Conservation (phyloP, 2,113 vertebrate genomes). For the Bucco capensis region DNA sequence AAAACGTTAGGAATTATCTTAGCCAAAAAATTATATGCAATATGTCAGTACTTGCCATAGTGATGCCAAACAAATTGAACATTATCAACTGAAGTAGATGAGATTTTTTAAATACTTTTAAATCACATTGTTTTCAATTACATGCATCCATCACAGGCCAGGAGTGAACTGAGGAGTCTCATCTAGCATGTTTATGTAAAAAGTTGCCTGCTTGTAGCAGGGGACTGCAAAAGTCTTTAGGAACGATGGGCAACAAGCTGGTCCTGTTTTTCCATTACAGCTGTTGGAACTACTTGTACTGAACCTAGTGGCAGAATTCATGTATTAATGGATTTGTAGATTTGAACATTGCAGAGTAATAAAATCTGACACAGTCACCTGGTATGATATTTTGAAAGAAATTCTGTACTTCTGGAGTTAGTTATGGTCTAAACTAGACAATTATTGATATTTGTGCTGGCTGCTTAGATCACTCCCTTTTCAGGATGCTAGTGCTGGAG, state of each 20-base stretch:
- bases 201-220: neutral
- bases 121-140: neutral
- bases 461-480: neutral
- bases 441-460: neutral
- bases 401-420: neutral
- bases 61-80: neutral
- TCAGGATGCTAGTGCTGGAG: neutral
- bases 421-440: neutral
- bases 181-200: neutral
- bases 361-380: neutral
- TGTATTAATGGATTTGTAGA: neutral
- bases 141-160: neutral
- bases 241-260: neutral
- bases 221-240: neutral
- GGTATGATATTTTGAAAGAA: neutral
- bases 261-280: neutral
- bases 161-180: neutral
- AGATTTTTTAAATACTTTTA: neutral
- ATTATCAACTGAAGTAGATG: neutral
- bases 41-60: neutral
- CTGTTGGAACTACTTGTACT: neutral
- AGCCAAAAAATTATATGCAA: neutral
- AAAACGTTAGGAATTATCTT: slow-evolving; percentile 26
- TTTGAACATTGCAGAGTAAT: neutral
- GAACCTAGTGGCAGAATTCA: neutral